Evolutionary conservation across 1,140 invertebrate species (phyloP).

Genomic region (Physella acuta): DNA sequence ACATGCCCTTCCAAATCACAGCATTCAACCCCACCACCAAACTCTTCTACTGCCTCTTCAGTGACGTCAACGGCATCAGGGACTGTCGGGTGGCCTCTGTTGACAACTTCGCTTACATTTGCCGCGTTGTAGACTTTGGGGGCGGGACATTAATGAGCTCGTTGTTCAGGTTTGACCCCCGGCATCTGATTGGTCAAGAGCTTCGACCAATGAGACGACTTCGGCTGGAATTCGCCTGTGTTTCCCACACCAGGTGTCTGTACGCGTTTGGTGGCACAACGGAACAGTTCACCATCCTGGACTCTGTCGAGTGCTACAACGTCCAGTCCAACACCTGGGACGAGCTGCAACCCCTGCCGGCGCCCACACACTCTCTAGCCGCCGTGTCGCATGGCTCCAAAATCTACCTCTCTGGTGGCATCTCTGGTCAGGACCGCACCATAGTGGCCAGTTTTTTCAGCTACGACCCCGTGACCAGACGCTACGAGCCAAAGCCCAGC

Average conservation of each 20-base stretch:
- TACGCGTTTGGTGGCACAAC: conserved; percentile 93
- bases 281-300: conserved; percentile 83
- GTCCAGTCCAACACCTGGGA: conserved; percentile 77
- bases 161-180: conserved; percentile 55
- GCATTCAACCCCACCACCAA: conserved; percentile 47
- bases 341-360: conserved; percentile 73
- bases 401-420: conserved; percentile 56
- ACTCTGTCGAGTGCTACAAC: conserved; percentile 81
- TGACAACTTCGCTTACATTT: conserved; percentile 57
- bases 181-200: conserved; percentile 53
- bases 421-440: conserved; percentile 47
- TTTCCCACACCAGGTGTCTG: conserved; percentile 75
- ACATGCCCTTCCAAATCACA: conserved; percentile 56
- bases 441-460: conserved; percentile 50
- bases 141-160: conserved; percentile 56
- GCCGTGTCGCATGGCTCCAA: conserved; percentile 38
- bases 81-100: conserved; percentile 52
- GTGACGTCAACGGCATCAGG: conserved; percentile 53
- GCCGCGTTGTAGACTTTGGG: conserved; percentile 56
- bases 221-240: conserved; percentile 52
- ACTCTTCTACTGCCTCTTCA: conserved; percentile 52
- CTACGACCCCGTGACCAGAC: conserved; percentile 43
- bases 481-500: conserved; percentile 47
- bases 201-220: conserved; percentile 51
- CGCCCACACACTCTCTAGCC: conserved; percentile 53